Percentiles rank a stretch among this genome's conserved stretches.
These are phyloP conservation scores for Lasioglossum figueresi DNA, from an alignment of 2,888 invertebrate genomes.

Conservation along the genomic window DNA sequence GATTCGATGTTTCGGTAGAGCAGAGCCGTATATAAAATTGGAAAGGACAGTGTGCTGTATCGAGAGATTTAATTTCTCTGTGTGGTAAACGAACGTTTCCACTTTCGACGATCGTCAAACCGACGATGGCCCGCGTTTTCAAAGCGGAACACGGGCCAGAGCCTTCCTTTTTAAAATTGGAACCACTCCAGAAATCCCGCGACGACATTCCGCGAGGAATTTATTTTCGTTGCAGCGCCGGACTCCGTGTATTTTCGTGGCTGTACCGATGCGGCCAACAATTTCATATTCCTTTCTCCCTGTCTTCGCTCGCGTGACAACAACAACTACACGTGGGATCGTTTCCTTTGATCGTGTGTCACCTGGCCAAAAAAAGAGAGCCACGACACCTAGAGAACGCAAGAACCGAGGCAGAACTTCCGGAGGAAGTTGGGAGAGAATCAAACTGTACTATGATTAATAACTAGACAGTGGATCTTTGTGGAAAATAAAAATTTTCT, in stretches of 20 bases:
- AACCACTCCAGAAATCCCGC: constrained; percentile 67
- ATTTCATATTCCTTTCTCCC: constrained; percentile 36
- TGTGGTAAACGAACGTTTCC: constrained; percentile 18
- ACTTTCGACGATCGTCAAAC: constrained; percentile 33
- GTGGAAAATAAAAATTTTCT: too few relatives aligned
- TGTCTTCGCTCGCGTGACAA: constrained; percentile 30
- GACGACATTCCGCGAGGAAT: constrained; percentile 64
- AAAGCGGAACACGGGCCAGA: constrained; percentile 53
- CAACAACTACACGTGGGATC: constrained; percentile 13
- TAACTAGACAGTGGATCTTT: too few relatives aligned
- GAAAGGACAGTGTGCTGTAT: background rate
- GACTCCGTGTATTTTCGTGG: constrained; percentile 49
- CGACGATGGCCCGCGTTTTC: constrained; percentile 30
- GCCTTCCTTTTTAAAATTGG: constrained; percentile 73
- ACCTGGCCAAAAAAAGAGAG: background rate
- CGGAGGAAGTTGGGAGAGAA: background rate
- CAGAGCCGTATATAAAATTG: background rate
- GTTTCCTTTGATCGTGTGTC: background rate
- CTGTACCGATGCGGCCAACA: constrained; percentile 2
- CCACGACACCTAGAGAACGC: background rate
- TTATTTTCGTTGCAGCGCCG: constrained; percentile 66
- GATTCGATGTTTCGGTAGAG: background rate
- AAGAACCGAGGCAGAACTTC: background rate
- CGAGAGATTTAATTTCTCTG: background rate
- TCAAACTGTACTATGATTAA: background rate